Conservation (phyloP, 2,888 invertebrate genomes). For the Rhingia rostrata region DNA sequence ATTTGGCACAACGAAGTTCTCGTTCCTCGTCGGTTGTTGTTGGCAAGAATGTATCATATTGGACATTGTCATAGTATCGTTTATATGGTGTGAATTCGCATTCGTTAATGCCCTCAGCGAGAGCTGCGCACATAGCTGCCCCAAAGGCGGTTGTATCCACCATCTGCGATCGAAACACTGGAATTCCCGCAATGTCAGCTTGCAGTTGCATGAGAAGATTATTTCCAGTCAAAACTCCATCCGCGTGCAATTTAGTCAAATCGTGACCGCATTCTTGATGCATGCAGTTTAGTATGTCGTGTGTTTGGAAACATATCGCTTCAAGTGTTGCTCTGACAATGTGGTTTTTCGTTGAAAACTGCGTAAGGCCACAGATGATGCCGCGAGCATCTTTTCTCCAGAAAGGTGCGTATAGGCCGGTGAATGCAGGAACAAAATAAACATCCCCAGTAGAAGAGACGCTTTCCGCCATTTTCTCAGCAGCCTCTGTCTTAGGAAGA, state of each 20-base stretch:
- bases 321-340: constrained; percentile 96
- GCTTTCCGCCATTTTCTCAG: constrained; percentile 88
- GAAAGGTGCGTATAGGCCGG: constrained; percentile 98
- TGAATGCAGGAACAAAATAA: constrained; percentile 99
- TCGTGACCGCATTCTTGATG: constrained; percentile 95
- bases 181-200: constrained; percentile 95
- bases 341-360: constrained; percentile 95
- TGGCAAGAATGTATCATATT: constrained; percentile 91
- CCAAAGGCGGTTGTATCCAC: constrained; percentile 96
- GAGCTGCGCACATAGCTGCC: constrained; percentile 95
- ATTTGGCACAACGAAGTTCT: constrained; percentile 92
- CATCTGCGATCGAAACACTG: constrained; percentile 93
- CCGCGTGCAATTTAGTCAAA: constrained; percentile 92
- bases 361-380: constrained; percentile 95
- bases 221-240: constrained; percentile 96
- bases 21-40: constrained; percentile 92
- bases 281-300: constrained; percentile 97
- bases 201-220: constrained; percentile 97
- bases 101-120: constrained; percentile 88
- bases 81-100: constrained; percentile 87
- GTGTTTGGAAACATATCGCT: constrained; percentile 97
- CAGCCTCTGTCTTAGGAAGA: constrained; percentile 89
- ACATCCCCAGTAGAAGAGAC: constrained; percentile 96
- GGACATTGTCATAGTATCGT: constrained; percentile 82
- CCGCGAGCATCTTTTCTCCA: constrained; percentile 97